phyloP scores from a whole-genome alignment of 2,888 invertebrate species.

The Drosophila cracens region DNA sequence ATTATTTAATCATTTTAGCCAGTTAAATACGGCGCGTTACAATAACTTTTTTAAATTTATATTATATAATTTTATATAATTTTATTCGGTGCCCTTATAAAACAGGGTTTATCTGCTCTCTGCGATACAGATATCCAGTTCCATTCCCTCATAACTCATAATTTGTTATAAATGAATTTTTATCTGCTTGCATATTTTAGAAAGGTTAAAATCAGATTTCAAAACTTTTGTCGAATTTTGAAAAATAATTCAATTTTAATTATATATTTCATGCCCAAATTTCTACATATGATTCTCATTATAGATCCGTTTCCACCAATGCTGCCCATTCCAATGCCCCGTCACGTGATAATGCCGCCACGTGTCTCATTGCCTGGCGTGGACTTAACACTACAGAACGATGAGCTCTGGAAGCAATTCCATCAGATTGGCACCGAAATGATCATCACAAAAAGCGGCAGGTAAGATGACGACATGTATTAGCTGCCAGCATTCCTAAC shows the following conservation, averaged over 20 bases:
- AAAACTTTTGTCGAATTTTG: background rate
- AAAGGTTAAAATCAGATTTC: background rate
- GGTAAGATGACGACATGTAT: conserved; percentile 86
- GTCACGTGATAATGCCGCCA: conserved; percentile 82
- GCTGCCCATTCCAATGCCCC: conserved; percentile 81
- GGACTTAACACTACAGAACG: conserved; percentile 88
- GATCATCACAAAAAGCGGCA: conserved; percentile 92
- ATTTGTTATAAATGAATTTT: background rate
- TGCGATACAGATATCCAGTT: background rate
- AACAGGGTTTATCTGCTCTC: background rate
- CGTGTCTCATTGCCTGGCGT: conserved; percentile 81
- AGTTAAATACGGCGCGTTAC: no score
- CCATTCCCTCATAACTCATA: background rate
- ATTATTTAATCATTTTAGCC: background rate
- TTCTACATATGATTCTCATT: background rate
- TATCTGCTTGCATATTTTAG: background rate
- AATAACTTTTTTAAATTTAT: background rate
- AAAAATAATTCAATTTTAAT: background rate
- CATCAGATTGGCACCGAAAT: conserved; percentile 90
- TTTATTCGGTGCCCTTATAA: background rate
- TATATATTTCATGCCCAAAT: background rate
- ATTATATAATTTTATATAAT: background rate
- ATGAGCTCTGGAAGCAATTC: conserved; percentile 90
- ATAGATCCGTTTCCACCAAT: conserved; percentile 83
- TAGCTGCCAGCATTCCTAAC: background rate